phyloP scores from a whole-genome alignment of 2,797 vertebrate species.

The Streptopelia turtur region DNA sequence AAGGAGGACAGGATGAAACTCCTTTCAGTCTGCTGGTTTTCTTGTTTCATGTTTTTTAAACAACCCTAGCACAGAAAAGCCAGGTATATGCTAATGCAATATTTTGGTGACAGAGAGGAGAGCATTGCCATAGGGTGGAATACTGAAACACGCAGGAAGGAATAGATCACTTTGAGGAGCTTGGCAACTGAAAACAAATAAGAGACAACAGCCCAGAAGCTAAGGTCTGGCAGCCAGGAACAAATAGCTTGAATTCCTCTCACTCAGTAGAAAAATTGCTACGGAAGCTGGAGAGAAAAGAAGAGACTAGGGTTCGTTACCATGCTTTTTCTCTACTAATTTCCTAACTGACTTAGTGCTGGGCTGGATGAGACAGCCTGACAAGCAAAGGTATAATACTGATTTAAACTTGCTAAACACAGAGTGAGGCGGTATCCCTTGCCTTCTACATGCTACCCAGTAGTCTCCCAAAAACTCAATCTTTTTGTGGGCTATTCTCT shows the following conservation, averaged over 20 bases:
- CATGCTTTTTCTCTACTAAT: neutral
- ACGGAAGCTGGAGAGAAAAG: neutral
- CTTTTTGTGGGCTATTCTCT: neutral
- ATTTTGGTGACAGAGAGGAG: neutral
- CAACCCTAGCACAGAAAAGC: neutral
- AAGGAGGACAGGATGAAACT: neutral
- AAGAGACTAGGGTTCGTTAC: neutral
- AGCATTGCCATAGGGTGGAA: neutral
- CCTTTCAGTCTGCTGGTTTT: neutral
- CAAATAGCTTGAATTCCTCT: slow-evolving; percentile 37
- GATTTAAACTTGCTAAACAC: neutral
- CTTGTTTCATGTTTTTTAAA: neutral
- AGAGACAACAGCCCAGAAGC: slow-evolving; percentile 35
- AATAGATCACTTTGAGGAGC: slow-evolving; percentile 31
- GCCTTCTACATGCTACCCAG: neutral
- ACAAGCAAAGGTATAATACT: neutral
- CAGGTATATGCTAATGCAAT: neutral
- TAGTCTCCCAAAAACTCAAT: neutral
- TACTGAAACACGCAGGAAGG: neutral
- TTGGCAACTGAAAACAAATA: slow-evolving; percentile 54
- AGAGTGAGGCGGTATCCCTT: rapidly evolving
- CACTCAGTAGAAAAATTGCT: neutral
- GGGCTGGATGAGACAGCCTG: neutral
- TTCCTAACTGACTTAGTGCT: neutral
- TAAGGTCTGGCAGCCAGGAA: slow-evolving; percentile 19